These are phyloP conservation scores for Hemicordylus capensis DNA, from an alignment of 2,113 vertebrate species.

Conservation along the genomic window DNA sequence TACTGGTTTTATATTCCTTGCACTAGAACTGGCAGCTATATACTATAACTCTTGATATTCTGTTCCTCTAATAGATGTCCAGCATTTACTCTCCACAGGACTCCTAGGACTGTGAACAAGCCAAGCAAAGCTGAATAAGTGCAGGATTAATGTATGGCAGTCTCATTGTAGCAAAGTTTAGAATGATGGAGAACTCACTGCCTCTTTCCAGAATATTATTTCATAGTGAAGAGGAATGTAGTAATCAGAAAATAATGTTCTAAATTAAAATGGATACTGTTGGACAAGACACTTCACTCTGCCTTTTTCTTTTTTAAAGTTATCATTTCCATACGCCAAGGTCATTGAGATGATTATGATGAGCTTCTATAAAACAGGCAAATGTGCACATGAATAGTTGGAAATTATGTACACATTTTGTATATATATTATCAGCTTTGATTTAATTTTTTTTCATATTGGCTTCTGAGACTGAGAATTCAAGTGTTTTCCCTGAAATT, in stretches of 20 bases:
- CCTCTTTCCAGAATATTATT: neutral
- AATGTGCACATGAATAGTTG: neutral
- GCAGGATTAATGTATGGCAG: neutral
- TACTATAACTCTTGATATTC: neutral
- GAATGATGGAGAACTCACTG: neutral
- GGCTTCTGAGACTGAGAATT: neutral
- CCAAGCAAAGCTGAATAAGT: neutral
- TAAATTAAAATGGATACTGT: neutral
- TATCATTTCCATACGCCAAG: neutral
- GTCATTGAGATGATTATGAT: rapidly evolving
- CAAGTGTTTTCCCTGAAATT: neutral
- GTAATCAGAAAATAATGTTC: rapidly evolving
- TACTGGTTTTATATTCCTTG: neutral
- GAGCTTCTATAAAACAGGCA: rapidly evolving
- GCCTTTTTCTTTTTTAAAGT: neutral
- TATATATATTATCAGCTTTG: rapidly evolving
- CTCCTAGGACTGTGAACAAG: neutral
- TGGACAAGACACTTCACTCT: neutral
- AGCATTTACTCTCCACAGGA: neutral
- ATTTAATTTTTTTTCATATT: no score
- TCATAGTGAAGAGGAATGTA: neutral
- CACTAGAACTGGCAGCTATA: neutral
- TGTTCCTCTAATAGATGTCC: neutral
- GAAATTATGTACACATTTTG: neutral
- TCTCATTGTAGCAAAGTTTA: neutral